phyloP scores from a whole-genome alignment of 2,797 vertebrate species.

The Phataginus tricuspis region DNA sequence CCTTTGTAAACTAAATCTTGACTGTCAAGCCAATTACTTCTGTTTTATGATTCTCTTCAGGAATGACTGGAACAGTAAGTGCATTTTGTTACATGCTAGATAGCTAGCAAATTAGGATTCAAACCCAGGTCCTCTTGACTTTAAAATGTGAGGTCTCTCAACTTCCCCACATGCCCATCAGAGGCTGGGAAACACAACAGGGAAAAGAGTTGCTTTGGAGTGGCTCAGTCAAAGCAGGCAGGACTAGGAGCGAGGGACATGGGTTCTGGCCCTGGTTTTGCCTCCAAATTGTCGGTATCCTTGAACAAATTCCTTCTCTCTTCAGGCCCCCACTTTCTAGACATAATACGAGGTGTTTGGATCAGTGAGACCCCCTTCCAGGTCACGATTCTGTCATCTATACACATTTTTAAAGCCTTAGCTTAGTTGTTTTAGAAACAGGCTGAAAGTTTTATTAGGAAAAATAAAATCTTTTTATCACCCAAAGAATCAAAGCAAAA shows the following conservation, averaged over 20 bases:
- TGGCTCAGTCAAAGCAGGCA: not conserved
- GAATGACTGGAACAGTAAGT: not conserved
- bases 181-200: not conserved
- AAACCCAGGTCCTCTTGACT: not conserved
- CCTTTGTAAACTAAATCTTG: conserved; percentile 48
- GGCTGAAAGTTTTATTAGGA: not conserved
- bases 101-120: not conserved
- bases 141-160: not conserved
- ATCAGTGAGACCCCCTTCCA: not conserved
- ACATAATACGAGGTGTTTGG: not conserved
- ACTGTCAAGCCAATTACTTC: conserved; percentile 21
- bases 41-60: conserved; percentile 56
- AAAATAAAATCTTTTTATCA: not conserved
- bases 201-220: not conserved
- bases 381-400: not conserved
- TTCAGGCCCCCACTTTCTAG: not conserved
- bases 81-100: not conserved
- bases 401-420: not conserved
- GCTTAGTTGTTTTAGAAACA: not conserved
- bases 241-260: not conserved
- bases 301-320: not conserved
- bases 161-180: not conserved
- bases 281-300: not conserved
- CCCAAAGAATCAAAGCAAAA: not conserved
- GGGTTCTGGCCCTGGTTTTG: not conserved